Conservation (phyloP, 2,113 vertebrate species). For the Anoura caudifer region DNA sequence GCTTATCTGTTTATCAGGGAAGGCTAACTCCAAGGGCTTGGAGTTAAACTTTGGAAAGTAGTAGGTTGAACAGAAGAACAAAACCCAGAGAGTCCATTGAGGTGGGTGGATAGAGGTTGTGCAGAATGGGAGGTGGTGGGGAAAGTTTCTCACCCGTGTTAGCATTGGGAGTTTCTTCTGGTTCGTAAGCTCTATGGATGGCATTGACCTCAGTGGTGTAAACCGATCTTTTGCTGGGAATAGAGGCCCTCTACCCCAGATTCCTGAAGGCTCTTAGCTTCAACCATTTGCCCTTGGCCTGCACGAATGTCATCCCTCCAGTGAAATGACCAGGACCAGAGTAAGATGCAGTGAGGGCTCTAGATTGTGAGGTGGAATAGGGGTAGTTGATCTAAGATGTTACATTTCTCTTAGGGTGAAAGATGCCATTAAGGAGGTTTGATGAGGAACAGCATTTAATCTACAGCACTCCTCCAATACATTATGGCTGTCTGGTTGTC, state of each 20-base stretch:
- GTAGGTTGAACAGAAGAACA: background rate
- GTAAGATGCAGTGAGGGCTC: background rate
- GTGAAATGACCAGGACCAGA: background rate
- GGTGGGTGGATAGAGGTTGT: background rate
- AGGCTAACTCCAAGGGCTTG: background rate
- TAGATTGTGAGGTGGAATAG: background rate
- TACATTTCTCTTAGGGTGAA: background rate
- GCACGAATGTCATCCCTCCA: background rate
- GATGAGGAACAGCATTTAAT: background rate
- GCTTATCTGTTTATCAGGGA: background rate
- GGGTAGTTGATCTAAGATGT: background rate
- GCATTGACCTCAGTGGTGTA: background rate
- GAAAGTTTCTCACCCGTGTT: background rate
- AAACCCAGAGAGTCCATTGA: background rate
- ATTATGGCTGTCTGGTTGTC: background rate
- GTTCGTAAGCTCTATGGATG: background rate
- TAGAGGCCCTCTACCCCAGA: background rate
- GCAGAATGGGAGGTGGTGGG: background rate
- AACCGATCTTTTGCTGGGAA: background rate
- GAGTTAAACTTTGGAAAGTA: constrained; percentile 21
- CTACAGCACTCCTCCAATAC: background rate
- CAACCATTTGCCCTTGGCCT: background rate
- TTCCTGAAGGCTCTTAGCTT: background rate
- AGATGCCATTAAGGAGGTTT: background rate
- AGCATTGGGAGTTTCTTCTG: background rate